Evolutionary conservation across 1,140 invertebrate genomes (phyloP), one percentile per base, ranked within the genome.

Genomic region (Delia radicum): DNA sequence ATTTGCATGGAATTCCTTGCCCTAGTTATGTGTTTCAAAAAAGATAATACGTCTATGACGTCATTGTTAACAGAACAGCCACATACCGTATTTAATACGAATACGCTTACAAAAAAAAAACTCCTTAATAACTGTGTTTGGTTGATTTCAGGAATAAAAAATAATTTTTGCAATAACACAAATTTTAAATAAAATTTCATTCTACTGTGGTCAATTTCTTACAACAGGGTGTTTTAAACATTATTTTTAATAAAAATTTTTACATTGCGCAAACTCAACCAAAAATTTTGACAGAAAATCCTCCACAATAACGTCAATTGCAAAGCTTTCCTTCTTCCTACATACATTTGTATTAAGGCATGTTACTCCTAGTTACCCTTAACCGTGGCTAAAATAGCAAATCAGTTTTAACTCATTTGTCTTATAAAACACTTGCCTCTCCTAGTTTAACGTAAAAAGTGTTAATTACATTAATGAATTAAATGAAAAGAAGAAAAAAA

Each of bases 371-470:
- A 69, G 65, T 69, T 69, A 69, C 65, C 65, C 65, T 69, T 69
- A 69, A 21, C 29, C 29, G 29, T 69, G 48, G 48, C 8, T 69
- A 33, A 21, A 69, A 26, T 27, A 69, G 65, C 65, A 69, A 69
- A 69, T 69, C 65, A 69, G 65, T 69, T 69, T 69, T 69, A 69
- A 37, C 65, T 69, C 65, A 69, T 69, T 69, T 69, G 65, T 69
- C 65, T 69, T 69, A 69, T 33, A 69, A 69, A 69, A 33, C 65
- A 33, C 65, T 69, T 33, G 65, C 31, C 65, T 69, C 65, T 69
- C 65, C 31, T 69, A 69, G 29, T 21, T n/a, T n/a, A 69, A 33
- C 65, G 65, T 55, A 55, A 69, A 69, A 33, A 69, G 65, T 69
- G 29, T 33, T 33, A 69, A 65, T 65, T 65, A 28, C 62, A 65